Evolutionary conservation across 2,888 invertebrate genomes (phyloP).

Genomic region (Caenorhabditis sulstoni): DNA sequence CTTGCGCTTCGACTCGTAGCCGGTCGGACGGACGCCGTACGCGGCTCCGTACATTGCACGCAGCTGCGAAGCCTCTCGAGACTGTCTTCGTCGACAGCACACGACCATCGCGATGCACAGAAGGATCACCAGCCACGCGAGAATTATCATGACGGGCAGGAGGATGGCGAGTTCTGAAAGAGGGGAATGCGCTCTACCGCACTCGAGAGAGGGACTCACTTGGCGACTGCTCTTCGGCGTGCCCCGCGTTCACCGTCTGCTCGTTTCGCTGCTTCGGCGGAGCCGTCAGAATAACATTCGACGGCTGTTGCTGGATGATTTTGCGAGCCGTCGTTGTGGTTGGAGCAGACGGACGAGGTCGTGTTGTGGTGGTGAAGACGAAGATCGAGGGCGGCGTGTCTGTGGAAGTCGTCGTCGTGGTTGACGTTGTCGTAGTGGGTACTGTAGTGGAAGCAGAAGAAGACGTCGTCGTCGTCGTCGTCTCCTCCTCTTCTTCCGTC

Average conservation of each 20-base stretch:
- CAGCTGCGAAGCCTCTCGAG: conserved; percentile 62
- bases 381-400: conserved; percentile 55
- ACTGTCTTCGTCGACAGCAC: conserved; percentile 72
- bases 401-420: conserved; percentile 26
- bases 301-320: conserved; percentile 29
- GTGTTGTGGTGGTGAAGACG: conserved; percentile 69
- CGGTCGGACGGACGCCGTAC: conserved; percentile 78
- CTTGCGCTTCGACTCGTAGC: conserved; percentile 65
- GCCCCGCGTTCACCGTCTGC: conserved; percentile 34
- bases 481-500: background rate
- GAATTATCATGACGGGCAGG: conserved; percentile 78
- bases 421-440: conserved; percentile 24
- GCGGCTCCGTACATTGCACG: conserved; percentile 77
- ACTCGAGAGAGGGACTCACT: conserved; percentile 26
- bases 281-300: conserved; percentile 19
- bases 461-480: conserved; percentile 12
- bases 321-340: conserved; percentile 8
- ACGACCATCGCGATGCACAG: conserved; percentile 77
- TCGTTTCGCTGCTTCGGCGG: conserved; percentile 38
- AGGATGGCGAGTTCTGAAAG: conserved; percentile 73
- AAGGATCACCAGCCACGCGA: conserved; percentile 78
- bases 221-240: conserved; percentile 55
- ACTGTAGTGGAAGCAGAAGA: conserved; percentile 15
- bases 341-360: conserved; percentile 33
- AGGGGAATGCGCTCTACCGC: background rate